Evolutionary conservation across 2,113 vertebrate species (phyloP).

Genomic region (Sitta europaea): DNA sequence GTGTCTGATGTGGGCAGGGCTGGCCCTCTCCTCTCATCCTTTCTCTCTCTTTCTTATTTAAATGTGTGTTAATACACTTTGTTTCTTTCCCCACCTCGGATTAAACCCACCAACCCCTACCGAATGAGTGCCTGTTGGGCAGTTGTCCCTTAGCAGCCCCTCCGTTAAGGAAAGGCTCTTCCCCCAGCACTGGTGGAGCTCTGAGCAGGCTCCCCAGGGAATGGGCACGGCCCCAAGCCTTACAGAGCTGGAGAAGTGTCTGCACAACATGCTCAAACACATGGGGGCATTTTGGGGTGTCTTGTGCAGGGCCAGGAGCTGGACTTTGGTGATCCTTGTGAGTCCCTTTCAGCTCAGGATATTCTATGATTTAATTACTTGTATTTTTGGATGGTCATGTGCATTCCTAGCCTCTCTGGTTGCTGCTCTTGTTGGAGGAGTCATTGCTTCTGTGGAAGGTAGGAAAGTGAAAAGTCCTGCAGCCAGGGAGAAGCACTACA

Average conservation of each 20-base stretch:
- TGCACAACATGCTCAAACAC: too few relatives aligned
- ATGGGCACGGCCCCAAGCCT: too few relatives aligned
- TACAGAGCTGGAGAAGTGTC: not conserved
- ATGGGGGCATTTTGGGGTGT: not conserved
- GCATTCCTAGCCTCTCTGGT: not conserved
- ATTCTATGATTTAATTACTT: not conserved
- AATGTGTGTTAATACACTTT: not conserved
- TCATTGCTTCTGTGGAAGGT: not conserved
- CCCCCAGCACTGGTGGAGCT: not conserved
- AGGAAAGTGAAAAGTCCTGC: not conserved
- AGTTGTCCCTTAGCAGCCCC: not conserved
- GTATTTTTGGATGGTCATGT: rapidly evolving
- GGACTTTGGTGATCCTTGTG: not conserved
- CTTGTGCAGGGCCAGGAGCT: not conserved
- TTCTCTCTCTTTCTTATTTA: not conserved
- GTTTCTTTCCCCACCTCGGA: not conserved
- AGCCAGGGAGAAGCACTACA: not conserved
- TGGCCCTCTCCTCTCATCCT: not conserved
- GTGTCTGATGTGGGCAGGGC: not conserved
- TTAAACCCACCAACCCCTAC: not conserved
- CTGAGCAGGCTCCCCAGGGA: not conserved
- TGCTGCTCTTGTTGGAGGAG: not conserved
- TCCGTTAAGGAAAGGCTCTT: not conserved
- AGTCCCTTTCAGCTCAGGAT: not conserved
- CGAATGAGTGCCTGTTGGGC: not conserved